Conservation (phyloP, 2,113 vertebrate genomes). For the Carollia perspicillata region DNA sequence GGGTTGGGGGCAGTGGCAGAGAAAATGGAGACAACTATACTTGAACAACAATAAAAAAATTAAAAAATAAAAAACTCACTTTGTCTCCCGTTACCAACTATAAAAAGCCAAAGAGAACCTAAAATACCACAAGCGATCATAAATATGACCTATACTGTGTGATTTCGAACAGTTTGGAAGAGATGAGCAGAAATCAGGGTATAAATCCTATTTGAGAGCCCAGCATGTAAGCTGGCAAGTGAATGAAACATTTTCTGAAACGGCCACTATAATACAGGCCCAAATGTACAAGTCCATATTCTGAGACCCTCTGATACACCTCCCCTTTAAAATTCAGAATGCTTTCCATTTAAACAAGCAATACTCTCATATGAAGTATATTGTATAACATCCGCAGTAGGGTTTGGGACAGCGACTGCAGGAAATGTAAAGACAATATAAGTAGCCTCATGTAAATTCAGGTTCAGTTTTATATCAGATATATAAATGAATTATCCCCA, state of each 20-base stretch:
- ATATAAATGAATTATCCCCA: neutral
- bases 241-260: neutral
- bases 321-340: conserved; percentile 11
- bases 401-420: neutral
- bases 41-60: no score
- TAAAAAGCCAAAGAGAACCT: neutral
- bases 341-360: neutral
- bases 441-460: neutral
- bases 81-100: neutral
- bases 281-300: neutral
- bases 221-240: neutral
- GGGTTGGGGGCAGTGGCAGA: no score
- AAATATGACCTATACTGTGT: neutral
- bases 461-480: neutral
- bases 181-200: neutral
- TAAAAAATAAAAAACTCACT: no score
- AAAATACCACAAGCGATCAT: neutral
- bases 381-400: neutral
- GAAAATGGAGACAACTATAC: no score
- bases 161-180: neutral
- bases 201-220: neutral
- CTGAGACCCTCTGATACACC: neutral
- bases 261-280: neutral
- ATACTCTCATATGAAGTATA: neutral
- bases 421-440: neutral